These are phyloP conservation scores for Zingel zingel DNA, from an alignment of 2,113 vertebrate genomes.

Conservation along the genomic window DNA sequence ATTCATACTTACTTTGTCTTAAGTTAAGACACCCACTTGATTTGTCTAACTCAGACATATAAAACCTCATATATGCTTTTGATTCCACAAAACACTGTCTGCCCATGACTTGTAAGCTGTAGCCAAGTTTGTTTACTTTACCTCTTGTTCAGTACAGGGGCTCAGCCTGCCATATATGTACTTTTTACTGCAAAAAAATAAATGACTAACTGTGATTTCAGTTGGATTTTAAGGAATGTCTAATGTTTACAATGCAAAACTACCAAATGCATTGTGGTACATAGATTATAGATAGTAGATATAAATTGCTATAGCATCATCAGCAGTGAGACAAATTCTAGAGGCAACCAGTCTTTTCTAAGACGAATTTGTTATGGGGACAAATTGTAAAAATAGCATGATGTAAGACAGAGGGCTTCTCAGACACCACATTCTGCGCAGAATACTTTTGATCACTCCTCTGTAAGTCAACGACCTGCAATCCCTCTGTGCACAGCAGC, in stretches of 20 bases:
- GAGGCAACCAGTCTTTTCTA: background rate
- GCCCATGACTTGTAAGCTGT: background rate
- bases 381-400: constrained; percentile 45
- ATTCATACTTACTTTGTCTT: background rate
- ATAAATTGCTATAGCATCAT: background rate
- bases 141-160: background rate
- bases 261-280: background rate
- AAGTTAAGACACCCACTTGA: background rate
- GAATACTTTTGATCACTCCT: constrained; percentile 38
- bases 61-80: background rate
- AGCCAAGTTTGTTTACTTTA: background rate
- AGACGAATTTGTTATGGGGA: constrained; percentile 23
- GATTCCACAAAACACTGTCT: background rate
- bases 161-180: background rate
- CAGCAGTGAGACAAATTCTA: background rate
- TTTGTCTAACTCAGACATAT: background rate
- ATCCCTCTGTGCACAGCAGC: constrained; percentile 42
- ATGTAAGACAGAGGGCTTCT: constrained; percentile 48
- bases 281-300: too few species aligned
- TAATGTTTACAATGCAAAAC: background rate
- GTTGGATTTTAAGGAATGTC: background rate
- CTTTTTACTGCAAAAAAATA: background rate
- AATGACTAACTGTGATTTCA: background rate
- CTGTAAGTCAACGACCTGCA: constrained; percentile 49
- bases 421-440: constrained; percentile 37